Evolutionary conservation across 2,113 vertebrate species (phyloP).

Genomic region (Alouatta palliata): DNA sequence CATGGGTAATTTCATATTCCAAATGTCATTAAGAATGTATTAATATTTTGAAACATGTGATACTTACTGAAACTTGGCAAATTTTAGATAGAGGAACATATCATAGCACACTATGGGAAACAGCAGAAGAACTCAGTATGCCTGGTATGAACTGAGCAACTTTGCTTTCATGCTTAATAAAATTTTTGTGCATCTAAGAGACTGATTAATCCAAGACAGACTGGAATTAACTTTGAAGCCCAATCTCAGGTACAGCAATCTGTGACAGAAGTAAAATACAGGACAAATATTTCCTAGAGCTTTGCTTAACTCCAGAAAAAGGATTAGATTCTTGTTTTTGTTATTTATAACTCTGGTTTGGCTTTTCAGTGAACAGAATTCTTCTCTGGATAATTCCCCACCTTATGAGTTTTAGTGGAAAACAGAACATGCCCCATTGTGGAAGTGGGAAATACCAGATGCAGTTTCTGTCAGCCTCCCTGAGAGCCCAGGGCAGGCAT

Average conservation of each 20-base stretch:
- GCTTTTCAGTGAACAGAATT: background rate
- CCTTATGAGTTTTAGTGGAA: background rate
- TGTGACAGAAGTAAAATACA: background rate
- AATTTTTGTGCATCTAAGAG: background rate
- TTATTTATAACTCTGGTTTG: background rate
- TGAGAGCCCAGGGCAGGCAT: background rate
- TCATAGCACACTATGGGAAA: background rate
- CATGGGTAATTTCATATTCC: slow-evolving; percentile 3
- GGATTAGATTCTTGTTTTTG: background rate
- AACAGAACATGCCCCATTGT: background rate
- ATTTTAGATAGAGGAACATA: background rate
- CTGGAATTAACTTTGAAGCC: background rate
- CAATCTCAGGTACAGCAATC: background rate
- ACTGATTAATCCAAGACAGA: background rate
- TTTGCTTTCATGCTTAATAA: slow-evolving; percentile 29
- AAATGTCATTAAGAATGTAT: background rate
- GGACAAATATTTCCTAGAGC: background rate
- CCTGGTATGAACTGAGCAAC: background rate
- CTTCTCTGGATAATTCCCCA: background rate
- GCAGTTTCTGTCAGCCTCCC: background rate
- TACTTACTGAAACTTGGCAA: background rate
- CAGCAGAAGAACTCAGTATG: background rate
- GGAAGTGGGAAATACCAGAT: background rate
- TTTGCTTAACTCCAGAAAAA: slow-evolving; percentile 40
- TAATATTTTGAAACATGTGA: background rate